Evolutionary conservation across 2,888 invertebrate species (phyloP).

Genomic region (Fragum fragum): DNA sequence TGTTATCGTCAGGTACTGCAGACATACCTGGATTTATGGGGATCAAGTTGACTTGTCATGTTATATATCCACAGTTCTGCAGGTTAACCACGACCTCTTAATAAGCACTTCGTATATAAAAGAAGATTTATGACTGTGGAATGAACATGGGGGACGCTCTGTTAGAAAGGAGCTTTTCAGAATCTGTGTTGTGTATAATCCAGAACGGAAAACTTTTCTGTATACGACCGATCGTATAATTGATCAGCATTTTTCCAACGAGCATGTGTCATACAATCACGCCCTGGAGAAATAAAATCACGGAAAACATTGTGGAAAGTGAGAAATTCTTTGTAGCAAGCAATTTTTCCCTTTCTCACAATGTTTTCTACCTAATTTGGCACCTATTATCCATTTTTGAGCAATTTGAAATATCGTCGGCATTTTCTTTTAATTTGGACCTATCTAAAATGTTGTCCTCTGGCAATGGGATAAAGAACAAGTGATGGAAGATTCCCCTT

Average conservation of each 20-base stretch:
- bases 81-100: conserved; percentile 5
- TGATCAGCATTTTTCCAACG: neutral
- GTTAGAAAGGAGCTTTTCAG: neutral
- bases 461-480: too few species aligned
- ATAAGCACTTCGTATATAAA: conserved; percentile 8
- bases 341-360: too few species aligned
- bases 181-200: neutral
- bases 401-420: too few species aligned
- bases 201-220: neutral
- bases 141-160: neutral
- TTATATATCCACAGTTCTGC: neutral
- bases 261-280: too few species aligned
- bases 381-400: too few species aligned
- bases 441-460: too few species aligned
- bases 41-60: conserved; percentile 24
- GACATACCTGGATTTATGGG: neutral
- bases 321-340: too few species aligned
- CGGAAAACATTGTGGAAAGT: too few species aligned
- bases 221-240: neutral
- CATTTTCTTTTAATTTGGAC: too few species aligned
- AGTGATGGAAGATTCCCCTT: too few species aligned
- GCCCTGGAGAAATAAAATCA: too few species aligned
- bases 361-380: too few species aligned
- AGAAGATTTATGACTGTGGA: conserved; percentile 11
- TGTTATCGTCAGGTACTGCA: neutral